These are phyloP conservation scores for Iguana delicatissima DNA, from an alignment of 2,797 vertebrate genomes.

Conservation along the genomic window DNA sequence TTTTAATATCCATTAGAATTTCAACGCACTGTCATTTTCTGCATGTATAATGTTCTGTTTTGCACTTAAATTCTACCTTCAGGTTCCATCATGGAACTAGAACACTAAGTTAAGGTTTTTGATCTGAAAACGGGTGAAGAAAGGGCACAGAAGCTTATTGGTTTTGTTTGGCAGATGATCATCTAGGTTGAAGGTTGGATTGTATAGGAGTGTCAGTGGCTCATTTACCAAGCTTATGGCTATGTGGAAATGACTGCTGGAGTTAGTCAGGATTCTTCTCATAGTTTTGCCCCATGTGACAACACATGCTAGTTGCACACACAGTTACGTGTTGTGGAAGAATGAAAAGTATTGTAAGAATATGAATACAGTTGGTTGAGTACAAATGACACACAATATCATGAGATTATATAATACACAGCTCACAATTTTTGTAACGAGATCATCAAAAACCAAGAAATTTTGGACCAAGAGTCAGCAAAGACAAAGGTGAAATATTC, in stretches of 20 bases:
- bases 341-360: not conserved
- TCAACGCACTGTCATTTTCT: conserved; percentile 21
- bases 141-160: not conserved
- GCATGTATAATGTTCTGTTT: not conserved
- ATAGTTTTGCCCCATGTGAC: not conserved
- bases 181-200: not conserved
- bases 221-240: not conserved
- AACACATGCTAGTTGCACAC: not conserved
- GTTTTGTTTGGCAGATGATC: not conserved
- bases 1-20: conserved; percentile 50
- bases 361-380: not conserved
- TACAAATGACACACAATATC: not conserved
- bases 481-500: not conserved
- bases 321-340: not conserved
- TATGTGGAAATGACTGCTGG: not conserved
- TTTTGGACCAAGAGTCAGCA: not conserved
- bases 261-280: too few species aligned
- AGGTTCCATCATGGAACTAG: conserved; percentile 39
- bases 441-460: not conserved
- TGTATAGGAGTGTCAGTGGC: not conserved
- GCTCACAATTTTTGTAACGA: not conserved
- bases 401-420: not conserved
- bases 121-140: not conserved
- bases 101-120: conserved; percentile 20
- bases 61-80: conserved; percentile 8